Evolutionary conservation across 2,888 invertebrate species (phyloP), one percentile per base, ranked within the genome.

Genomic region (Lymantria monacha): DNA sequence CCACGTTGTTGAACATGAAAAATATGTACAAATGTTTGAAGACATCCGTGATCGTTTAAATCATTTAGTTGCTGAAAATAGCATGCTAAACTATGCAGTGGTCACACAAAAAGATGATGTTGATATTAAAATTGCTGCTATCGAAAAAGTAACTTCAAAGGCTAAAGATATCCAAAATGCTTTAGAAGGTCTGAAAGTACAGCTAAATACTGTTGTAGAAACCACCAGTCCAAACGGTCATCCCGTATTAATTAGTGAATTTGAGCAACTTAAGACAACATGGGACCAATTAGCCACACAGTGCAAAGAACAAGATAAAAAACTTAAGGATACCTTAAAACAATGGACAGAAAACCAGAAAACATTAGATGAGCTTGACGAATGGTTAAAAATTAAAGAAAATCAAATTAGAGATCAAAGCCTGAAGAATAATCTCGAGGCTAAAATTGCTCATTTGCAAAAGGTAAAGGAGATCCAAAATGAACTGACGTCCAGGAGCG

Each of bases 301-400:
- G 59, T 97, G 97, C 67, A 91, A 92, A 65, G 93, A 94, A 30
- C 95, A 95, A 33, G 93, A 95, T 60, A 93, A 93, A 12, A 95
- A 95, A 79, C 83, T 97, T 11, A 94, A 95, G 65, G 94, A 95
- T 55, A 92, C 96, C 8, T 94, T 96, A 59, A 94, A 94, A 44
- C 94, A 96, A 73, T 97, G 97, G 95, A 94, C 94, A 42, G 94
- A 96, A 73, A 96, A 97, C 65, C 96, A 96, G 70, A 93, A 93
- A 44, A 92, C 95, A 14, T 93, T 97, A 33, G 96, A 97, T 60
- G 93, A 93, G 51, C 88, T 98, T 1, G 96, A 95, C 70, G 92
- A 93, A 44, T 98, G 98, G 98, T 92, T 97, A 46, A 97, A 96
- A 76, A 93, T 94, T 46, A 96, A 96, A 74, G 98, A 98, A 84